Evolutionary conservation across 2,888 invertebrate species (phyloP).

Genomic region (Nymphalis polychloros): DNA sequence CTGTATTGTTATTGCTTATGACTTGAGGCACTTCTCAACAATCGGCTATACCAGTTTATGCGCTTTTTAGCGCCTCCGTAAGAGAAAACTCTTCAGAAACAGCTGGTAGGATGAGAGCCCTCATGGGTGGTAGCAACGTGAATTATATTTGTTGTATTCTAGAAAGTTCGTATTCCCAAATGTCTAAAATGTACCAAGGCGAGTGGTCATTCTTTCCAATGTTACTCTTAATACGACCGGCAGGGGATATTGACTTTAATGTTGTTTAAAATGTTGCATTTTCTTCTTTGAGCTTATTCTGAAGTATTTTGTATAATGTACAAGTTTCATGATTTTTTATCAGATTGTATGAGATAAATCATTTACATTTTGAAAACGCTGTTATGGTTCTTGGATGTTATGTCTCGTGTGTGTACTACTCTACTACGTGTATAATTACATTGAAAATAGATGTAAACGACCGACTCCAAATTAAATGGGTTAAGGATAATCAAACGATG

Average conservation of each 20-base stretch:
- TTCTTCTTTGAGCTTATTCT: background rate
- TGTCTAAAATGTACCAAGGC: slow-evolving; percentile 24
- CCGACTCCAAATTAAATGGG: too few species aligned
- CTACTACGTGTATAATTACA: too few species aligned
- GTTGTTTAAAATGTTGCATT: slow-evolving; percentile 24
- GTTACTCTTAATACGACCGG: slow-evolving; percentile 32
- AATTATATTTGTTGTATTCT: slow-evolving; percentile 42
- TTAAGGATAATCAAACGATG: too few species aligned
- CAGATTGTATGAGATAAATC: too few species aligned
- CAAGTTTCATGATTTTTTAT: background rate
- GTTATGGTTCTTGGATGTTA: too few species aligned
- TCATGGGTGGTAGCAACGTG: slow-evolving; percentile 38
- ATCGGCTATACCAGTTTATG: slow-evolving; percentile 69
- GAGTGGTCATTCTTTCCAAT: slow-evolving; percentile 37
- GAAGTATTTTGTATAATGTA: background rate
- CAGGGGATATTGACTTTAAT: slow-evolving; percentile 32
- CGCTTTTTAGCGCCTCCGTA: slow-evolving; percentile 73
- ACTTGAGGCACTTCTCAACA: slow-evolving; percentile 50
- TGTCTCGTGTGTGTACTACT: too few species aligned
- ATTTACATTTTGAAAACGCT: too few species aligned
- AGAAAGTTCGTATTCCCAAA: slow-evolving; percentile 32
- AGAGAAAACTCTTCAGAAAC: slow-evolving; percentile 59
- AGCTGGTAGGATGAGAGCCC: slow-evolving; percentile 44
- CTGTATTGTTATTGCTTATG: background rate
- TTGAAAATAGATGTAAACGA: too few species aligned